A percentile compares a stretch with the other conserved stretches of the same genome.
Evolutionary conservation across 1,140 invertebrate species (phyloP).

Genomic region (Drosophila novamexicana): DNA sequence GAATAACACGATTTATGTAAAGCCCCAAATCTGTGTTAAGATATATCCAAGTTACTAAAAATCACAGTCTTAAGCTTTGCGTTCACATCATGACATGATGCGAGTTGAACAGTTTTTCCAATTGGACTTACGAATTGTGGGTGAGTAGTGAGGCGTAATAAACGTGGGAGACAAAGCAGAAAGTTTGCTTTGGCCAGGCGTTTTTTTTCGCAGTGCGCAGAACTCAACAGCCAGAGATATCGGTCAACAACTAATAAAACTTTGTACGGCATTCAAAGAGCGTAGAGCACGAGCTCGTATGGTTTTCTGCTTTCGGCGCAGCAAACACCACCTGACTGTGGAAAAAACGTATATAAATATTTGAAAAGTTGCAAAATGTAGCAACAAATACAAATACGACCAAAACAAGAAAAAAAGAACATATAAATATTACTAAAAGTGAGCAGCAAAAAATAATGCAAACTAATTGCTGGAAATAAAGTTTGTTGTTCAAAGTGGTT

Average conservation of each 20-base stretch:
- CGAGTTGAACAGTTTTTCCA: not conserved
- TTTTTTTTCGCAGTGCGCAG: not conserved
- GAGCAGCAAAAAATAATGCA: constrained; percentile 66
- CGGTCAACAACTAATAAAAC: constrained; percentile 78
- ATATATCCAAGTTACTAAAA: not conserved
- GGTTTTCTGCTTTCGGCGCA: constrained; percentile 12
- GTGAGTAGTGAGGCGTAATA: not conserved
- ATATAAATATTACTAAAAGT: constrained; percentile 30
- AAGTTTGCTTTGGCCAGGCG: constrained; percentile 39
- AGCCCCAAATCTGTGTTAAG: not conserved
- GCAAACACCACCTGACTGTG: constrained; percentile 24
- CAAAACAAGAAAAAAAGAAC: constrained; percentile 21
- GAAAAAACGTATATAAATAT: constrained; percentile 64
- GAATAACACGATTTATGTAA: not conserved
- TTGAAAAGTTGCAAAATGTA: constrained; percentile 66
- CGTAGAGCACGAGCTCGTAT: constrained; percentile 33
- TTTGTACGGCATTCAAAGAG: constrained; percentile 59
- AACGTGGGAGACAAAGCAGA: constrained; percentile 37
- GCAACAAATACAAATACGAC: constrained; percentile 19
- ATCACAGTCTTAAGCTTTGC: not conserved
- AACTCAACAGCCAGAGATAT: constrained; percentile 36
- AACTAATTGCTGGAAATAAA: constrained; percentile 75
- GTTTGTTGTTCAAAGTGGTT: constrained; percentile 58
- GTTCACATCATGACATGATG: not conserved
- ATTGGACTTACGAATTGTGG: constrained; percentile 11